Evolutionary conservation across 2,888 invertebrate species (phyloP), one percentile per base, ranked within the genome.

Genomic region (Erpobdella octoculata): DNA sequence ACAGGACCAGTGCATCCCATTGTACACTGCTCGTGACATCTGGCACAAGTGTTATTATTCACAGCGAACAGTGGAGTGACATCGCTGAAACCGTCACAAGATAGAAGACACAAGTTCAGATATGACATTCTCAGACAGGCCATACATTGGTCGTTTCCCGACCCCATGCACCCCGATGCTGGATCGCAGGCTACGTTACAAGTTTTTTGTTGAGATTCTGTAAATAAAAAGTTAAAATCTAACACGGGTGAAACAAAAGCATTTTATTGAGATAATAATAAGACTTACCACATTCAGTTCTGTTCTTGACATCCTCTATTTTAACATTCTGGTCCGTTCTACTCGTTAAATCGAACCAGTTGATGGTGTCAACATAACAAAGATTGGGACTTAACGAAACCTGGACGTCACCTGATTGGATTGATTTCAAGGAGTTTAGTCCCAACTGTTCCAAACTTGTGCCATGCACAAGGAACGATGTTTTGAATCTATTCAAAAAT

Each of bases 1-100:
- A 84, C 84, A 0, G 93, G 91, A 1, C 96, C 95, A 0, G 86
- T 86, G 80, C 97, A 97, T 0, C 90, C 89, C 12, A 88, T 88
- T 1, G 21, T 28, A 81, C 97, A 97, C 83, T 96, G 92, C 28
- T 88, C 86, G 81, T 96, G 90, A 80, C 97, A 97, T 72, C 88
- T 87, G 80, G 90, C 89, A 85, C 96, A 97, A 37, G 87, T 87
- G 53, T 90, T 89, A 82, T 89, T 88, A 84, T 93, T 94, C 78
- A 92, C 88, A 79, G 92, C 92, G 36, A 59, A 61, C 21, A 70
- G 37, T 0, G 36, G 31, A 9, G 33, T 33, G 5, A 28, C 8
- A 1, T 21, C 53, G 8, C 53, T n/a, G 53, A 53, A 53, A 21
- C 15, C 53, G 21, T 53, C 21, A 28, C 53, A 53, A 53, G 53